Base-by-base conservation (phyloP, 2,113 vertebrate genomes). In the Paramormyrops kingsleyae region DNA sequence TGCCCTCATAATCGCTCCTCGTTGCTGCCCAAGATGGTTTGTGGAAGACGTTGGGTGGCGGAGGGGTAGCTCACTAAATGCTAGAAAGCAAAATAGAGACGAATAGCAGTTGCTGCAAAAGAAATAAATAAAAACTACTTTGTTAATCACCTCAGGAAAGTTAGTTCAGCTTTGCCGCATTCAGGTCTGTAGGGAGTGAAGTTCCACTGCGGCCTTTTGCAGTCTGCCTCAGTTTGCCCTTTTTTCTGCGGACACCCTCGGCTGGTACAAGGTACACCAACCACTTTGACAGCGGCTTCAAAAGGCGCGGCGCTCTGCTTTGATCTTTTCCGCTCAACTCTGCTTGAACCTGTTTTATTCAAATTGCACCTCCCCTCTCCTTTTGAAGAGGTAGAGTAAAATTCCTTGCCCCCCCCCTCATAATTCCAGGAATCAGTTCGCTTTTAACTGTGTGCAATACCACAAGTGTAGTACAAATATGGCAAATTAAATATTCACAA, bases 401-500 rank as follows among this genome's bases (percentile, higher is more conserved):
- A 88, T 31, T 74, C 91, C 90, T 93, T 92, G 91, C 94, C 92
- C 92, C 93, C 93, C 91, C 92, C 93, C 93, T 89, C 92, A 94
- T 94, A 91, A 93, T 94, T 94, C 92, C 92, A 92, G 92, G 91
- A 94, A 94, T 94, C 93, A 92, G 90, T 94, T 56, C 89, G 80
- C 52, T 92, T 89, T 91, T 93, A 87, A 52, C 52, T 87, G 91
- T 94, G 93, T 94, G 94, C 10, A 87, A 87, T 53, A 53, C 49
- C 47, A 52, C 27, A 62, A 44, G 21, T 17, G 53, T 94, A 89
- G 94, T 95, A 95, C 95, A 94, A 96, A 96, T 95, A 94, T 92
- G 91, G 31, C 46, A 92, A 94, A 93, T 93, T 95, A 94, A 94
- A 96, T 96, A 96, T 96, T 95, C 94, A 95, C 94, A 94, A 90